Conservation (phyloP, 2,888 invertebrate genomes). For the Acholoe squamosa region DNA sequence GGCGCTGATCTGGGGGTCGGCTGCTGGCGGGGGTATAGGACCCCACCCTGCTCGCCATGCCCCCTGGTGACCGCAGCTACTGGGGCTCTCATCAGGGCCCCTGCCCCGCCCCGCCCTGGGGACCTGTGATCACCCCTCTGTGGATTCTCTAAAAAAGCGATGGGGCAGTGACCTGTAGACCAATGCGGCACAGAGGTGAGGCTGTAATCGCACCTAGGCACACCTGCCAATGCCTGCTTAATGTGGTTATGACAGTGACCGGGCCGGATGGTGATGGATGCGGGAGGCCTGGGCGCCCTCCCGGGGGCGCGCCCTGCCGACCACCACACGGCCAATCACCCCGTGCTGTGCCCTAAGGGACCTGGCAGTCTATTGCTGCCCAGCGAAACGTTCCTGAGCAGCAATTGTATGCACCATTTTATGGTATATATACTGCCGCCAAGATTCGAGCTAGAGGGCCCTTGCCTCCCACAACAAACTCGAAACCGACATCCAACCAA, state of each 20-base stretch:
- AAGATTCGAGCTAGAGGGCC: too few relatives aligned
- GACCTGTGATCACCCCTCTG: slow-evolving; percentile 50
- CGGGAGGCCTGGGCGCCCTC: not conserved
- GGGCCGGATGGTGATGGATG: slow-evolving; percentile 51
- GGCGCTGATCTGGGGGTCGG: slow-evolving; percentile 40
- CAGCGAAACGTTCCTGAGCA: too few relatives aligned
- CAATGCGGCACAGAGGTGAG: slow-evolving; percentile 46
- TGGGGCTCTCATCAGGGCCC: not conserved
- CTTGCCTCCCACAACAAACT: too few relatives aligned
- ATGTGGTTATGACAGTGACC: slow-evolving; percentile 57
- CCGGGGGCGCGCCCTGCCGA: not conserved
- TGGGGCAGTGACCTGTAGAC: not conserved
- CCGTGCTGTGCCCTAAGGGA: not conserved
- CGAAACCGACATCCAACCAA: too few relatives aligned
- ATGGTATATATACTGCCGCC: too few relatives aligned
- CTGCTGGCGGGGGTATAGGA: slow-evolving; percentile 39
- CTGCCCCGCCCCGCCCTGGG: slow-evolving; percentile 8
- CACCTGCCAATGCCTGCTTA: slow-evolving; percentile 47
- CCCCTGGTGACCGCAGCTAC: slow-evolving; percentile 49
- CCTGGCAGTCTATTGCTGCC: not conserved
- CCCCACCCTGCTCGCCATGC: not conserved
- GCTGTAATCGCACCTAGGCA: slow-evolving; percentile 53
- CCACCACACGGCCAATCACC: not conserved
- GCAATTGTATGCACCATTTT: too few relatives aligned
- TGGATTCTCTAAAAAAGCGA: not conserved